Base-by-base conservation (phyloP, 2,113 vertebrate genomes). In the Malurus alboscapulatus region DNA sequence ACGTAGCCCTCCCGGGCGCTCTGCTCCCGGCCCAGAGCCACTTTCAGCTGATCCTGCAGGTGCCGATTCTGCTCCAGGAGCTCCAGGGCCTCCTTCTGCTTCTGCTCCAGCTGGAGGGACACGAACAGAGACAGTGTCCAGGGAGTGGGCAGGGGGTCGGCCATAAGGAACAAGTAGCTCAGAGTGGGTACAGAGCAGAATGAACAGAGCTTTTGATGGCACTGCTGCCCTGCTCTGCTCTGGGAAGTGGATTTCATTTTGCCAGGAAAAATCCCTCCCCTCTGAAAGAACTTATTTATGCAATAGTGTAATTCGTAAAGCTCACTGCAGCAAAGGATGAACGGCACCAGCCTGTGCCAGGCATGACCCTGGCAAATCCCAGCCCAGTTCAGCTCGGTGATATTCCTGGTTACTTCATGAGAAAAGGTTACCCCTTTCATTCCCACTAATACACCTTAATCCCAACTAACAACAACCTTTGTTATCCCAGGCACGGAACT, bases 1-100 rank as follows among this genome's bases (percentile, higher is more conserved):
- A 99, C 98, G 38, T 99, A 99, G 95, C 99, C 99, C 93, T 99
- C 98, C 88, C 99, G 97, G 86, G 99, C 99, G 6, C 94, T 99
- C 65, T 99, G 99, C 85, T 99, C 98, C 85, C 98, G 98, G 84
- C 98, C 98, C 82, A 98, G 97, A 0, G 99, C 98, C 78, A 98
- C 98, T 84, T 99, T 98, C 89, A 99, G 97, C 96, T 99, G 98
- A 94, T 98, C 98, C 95, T 99, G 99, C 47, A 99, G 96, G 88
- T 98, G 94, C 36, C 95, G 98, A 96, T 99, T 99, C 97, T 99
- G 98, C 83, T 99, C 98, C 94, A 99, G 97, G 74, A 99, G 98
- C 78, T 97, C 98, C 14, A 98, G 98, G 92, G 99, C 98, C 94
- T 99, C 98, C 92, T 98, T 99, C 95, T 99, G 99, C 84, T 98